phyloP scores from a whole-genome alignment of 2,797 vertebrate genomes.

The Toxotes lorentzi region DNA sequence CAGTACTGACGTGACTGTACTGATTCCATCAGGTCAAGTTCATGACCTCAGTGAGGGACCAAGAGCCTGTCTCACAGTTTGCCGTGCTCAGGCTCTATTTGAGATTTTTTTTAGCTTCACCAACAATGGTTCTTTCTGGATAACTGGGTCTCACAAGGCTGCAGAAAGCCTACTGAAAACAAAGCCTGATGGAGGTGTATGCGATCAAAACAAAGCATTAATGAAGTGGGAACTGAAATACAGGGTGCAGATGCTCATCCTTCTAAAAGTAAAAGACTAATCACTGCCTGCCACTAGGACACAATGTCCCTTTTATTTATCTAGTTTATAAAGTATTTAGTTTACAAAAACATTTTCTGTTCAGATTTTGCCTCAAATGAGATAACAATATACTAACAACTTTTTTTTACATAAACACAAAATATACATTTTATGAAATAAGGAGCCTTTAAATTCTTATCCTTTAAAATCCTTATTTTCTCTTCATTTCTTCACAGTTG shows the following conservation, averaged over 20 bases:
- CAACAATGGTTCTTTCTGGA: background rate
- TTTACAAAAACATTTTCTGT: no score
- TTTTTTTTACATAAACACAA: background rate
- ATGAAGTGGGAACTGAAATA: no score
- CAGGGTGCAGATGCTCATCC: no score
- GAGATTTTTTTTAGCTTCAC: background rate
- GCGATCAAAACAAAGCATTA: background rate
- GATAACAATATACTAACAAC: background rate
- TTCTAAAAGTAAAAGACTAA: no score
- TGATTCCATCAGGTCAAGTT: constrained; percentile 15
- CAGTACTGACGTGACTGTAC: background rate
- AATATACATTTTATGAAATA: background rate
- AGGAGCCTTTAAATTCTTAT: background rate
- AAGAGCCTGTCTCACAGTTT: background rate
- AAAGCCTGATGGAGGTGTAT: background rate
- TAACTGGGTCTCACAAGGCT: background rate
- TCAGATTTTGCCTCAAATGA: background rate
- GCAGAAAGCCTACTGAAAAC: background rate
- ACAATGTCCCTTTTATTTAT: no score
- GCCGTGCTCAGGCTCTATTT: background rate
- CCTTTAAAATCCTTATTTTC: background rate
- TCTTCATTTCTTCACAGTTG: background rate
- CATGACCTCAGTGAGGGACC: constrained; percentile 5
- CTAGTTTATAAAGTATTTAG: no score
- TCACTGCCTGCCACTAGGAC: no score